Conservation (phyloP, 2,113 vertebrate species). For the Clinocottus analis region DNA sequence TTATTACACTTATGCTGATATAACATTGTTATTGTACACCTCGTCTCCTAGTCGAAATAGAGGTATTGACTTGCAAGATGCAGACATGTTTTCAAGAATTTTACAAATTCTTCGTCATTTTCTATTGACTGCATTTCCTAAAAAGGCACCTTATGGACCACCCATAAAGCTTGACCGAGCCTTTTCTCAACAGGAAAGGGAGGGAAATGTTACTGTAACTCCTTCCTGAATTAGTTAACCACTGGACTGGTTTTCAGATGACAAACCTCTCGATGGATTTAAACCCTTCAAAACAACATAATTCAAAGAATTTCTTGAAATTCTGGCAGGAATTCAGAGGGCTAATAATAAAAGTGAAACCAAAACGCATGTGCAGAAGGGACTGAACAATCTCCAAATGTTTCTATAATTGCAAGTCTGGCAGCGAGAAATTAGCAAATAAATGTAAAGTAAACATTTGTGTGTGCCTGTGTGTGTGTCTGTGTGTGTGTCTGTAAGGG, state of each 20-base stretch:
- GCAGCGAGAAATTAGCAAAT: neutral
- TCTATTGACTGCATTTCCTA: slow-evolving; percentile 9
- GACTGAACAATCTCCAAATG: neutral
- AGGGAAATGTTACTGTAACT: too few relatives aligned
- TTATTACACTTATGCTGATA: neutral
- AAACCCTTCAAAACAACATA: neutral
- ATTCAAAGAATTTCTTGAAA: neutral
- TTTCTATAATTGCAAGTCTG: neutral
- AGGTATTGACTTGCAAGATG: slow-evolving; percentile 53
- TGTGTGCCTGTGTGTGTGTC: slow-evolving; percentile 13
- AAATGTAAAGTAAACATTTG: slow-evolving; percentile 14
- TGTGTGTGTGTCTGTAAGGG: slow-evolving; percentile 30
- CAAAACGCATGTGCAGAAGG: neutral
- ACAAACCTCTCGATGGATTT: neutral
- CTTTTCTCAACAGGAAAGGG: neutral
- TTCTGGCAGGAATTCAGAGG: neutral
- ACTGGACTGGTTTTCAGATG: too few relatives aligned
- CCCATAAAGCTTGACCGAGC: neutral
- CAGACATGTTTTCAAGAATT: slow-evolving; percentile 33
- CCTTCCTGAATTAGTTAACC: too few relatives aligned
- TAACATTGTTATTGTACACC: slow-evolving; percentile 61
- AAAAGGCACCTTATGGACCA: neutral
- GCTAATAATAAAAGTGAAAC: neutral
- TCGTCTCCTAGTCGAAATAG: slow-evolving; percentile 58
- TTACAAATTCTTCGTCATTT: too few relatives aligned